Evolutionary conservation across 2,888 invertebrate genomes (phyloP).

Genomic region (Ophion ellenae): DNA sequence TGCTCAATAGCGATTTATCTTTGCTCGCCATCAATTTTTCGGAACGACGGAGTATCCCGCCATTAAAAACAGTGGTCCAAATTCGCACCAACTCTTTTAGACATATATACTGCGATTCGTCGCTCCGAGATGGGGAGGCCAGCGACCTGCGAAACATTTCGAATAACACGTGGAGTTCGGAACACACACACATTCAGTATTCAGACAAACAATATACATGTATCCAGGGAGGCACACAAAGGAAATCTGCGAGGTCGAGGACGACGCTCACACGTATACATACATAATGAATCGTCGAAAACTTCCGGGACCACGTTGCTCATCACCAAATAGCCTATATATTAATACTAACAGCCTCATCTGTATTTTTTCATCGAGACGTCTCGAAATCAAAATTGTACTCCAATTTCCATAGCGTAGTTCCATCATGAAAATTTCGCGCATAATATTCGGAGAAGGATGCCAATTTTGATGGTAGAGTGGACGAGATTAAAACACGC

Average conservation of each 20-base stretch:
- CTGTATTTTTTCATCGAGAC: neutral
- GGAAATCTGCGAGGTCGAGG: conserved; percentile 16
- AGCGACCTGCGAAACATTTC: conserved; percentile 50
- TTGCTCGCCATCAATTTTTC: no score
- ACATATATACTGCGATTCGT: conserved; percentile 1
- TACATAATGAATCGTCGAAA: conserved; percentile 4
- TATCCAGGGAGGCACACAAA: conserved; percentile 18
- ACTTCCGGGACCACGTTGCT: conserved; percentile 15
- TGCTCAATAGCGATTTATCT: no score
- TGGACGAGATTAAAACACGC: no score
- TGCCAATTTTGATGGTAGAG: no score
- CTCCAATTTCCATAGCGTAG: no score
- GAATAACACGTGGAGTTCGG: conserved; percentile 34
- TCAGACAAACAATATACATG: neutral
- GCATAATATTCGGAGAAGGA: no score
- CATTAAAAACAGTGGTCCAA: neutral
- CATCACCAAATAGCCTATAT: conserved; percentile 19
- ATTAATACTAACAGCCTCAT: neutral
- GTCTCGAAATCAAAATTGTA: no score
- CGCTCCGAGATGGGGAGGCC: conserved; percentile 25
- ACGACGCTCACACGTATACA: neutral
- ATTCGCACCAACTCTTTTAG: neutral
- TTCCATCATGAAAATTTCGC: no score
- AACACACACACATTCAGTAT: neutral
- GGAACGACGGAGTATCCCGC: no score